Base-by-base conservation (phyloP, 1,140 invertebrate genomes). In the Pseudomyrmex sp. region DNA sequence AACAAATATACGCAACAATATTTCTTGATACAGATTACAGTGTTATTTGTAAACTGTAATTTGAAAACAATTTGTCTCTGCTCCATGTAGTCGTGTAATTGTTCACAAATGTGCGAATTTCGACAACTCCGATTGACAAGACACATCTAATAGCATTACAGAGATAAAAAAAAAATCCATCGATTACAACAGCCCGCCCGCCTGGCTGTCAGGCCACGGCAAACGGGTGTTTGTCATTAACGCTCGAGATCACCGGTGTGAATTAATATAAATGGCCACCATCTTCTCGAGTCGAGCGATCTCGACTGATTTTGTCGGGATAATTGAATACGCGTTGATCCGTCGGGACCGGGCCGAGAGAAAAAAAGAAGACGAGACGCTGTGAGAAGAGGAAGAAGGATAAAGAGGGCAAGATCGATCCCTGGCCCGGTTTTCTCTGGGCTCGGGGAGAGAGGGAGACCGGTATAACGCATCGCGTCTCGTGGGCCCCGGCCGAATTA, bases 401-500 rank as follows among this genome's bases (percentile, higher is more conserved):
- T 48, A 69, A 69, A 82, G 76, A 83, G 82, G 23, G 52, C 65
- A 80, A 26, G 62, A 88, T 80, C 79, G 76, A 89, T 89, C 77
- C 68, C 85, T 88, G 88, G 90, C 89, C 88, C 85, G 88, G 82
- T 91, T 91, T 89, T 85, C 76, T 74, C 80, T 26, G 48, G 54
- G 59, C 62, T 26, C 74, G 75, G 75, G 76, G 82, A 83, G 79
- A 82, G 74, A 7, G 35, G 35, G 35, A 35, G 82, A 85, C 88
- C 86, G 73, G 83, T 88, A 84, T 80, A 77, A 70, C 84, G 87
- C 54, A 72, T 79, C 66, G 76, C 58, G 76, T 70, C 54, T 76
- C 74, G 80, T 66, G 83, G 35, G 84, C 73, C 63, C 80, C 72
- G 76, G 80, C 82, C 89, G 87, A 90, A 90, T 90, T 89, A 90